These are phyloP conservation scores for Unio delphinus DNA, from an alignment of 2,888 invertebrate species.

Conservation along the genomic window DNA sequence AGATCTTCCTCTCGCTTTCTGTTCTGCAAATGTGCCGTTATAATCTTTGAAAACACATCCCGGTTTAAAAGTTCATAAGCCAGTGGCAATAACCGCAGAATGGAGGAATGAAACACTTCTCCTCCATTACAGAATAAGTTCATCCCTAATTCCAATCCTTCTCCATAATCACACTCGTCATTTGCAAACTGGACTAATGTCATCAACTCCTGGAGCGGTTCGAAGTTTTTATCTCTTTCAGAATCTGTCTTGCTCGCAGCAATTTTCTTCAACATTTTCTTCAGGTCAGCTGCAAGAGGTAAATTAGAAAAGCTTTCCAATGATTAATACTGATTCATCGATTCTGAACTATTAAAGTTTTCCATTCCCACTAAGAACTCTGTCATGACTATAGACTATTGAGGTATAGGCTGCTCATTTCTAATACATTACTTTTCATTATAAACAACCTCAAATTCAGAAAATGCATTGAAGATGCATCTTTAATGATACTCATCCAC, in stretches of 20 bases:
- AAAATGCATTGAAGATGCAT: no score
- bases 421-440: no score
- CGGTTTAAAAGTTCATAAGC: slow-evolving; percentile 85
- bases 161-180: slow-evolving; percentile 96
- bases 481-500: no score
- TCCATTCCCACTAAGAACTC: no score
- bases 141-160: slow-evolving; percentile 89
- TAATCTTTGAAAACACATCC: slow-evolving; percentile 82
- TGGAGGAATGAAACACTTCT: slow-evolving; percentile 81
- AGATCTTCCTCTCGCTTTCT: slow-evolving; percentile 72
- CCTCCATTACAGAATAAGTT: slow-evolving; percentile 82
- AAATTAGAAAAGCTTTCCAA: background rate
- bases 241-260: slow-evolving; percentile 73
- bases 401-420: no score
- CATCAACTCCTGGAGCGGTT: slow-evolving; percentile 84
- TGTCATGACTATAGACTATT: no score
- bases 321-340: no score
- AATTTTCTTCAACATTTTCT: slow-evolving; percentile 80
- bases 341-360: no score
- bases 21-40: slow-evolving; percentile 82
- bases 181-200: slow-evolving; percentile 90
- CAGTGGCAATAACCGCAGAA: slow-evolving; percentile 79
- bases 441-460: no score
- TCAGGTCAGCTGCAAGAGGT: slow-evolving; percentile 77
- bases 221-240: slow-evolving; percentile 78